Evolutionary conservation across 2,888 invertebrate genomes (phyloP).

Genomic region (Cephalotes varians): DNA sequence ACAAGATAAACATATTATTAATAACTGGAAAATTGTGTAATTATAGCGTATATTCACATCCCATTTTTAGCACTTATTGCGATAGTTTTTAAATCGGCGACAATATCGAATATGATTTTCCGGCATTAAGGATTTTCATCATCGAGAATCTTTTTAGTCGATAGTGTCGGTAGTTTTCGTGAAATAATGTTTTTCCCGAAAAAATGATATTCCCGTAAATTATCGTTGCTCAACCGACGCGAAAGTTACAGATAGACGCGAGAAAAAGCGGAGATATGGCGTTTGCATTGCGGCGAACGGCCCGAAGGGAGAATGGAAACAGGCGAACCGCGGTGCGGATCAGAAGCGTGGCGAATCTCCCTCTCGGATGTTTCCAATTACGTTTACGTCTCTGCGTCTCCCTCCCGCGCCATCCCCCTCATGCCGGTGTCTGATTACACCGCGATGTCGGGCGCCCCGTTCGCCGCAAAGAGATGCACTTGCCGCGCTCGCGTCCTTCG

Average conservation of each 20-base stretch:
- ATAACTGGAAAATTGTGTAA: constrained; percentile 22
- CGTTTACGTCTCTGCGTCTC: constrained; percentile 68
- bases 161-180: neutral
- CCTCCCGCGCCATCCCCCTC: constrained; percentile 53
- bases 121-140: neutral
- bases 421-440: constrained; percentile 85
- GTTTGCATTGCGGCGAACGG: constrained; percentile 49
- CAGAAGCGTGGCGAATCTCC: constrained; percentile 76
- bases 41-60: constrained; percentile 8
- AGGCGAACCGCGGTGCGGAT: constrained; percentile 76
- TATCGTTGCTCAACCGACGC: neutral
- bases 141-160: neutral
- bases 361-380: constrained; percentile 83
- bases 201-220: neutral
- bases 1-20: constrained; percentile 5
- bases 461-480: constrained; percentile 78
- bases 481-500: constrained; percentile 72
- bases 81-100: neutral
- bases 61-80: neutral
- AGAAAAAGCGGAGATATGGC: constrained; percentile 56
- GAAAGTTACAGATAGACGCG: constrained; percentile 48
- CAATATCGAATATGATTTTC: neutral
- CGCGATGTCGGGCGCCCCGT: constrained; percentile 83
- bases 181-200: neutral
- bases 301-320: constrained; percentile 54